A percentile compares a stretch with the other conserved stretches of the same genome.
phyloP scores from a whole-genome alignment of 2,888 invertebrate genomes.

The Limnephilus marmoratus region DNA sequence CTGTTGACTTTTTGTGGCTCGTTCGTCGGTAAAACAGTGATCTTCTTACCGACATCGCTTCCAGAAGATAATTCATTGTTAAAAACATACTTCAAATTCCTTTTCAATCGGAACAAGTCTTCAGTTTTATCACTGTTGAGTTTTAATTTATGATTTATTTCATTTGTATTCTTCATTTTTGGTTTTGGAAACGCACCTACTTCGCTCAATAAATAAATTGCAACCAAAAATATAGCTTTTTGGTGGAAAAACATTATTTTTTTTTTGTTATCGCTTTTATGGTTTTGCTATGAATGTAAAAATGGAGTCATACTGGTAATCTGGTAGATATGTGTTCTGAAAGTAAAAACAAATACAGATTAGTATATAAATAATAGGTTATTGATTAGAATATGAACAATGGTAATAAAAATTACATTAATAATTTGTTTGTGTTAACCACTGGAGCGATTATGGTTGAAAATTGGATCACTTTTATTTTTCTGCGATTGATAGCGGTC shows the following conservation, averaged over 20 bases:
- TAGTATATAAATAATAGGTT: not conserved
- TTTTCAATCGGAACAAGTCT: not conserved
- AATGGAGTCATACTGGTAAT: not conserved
- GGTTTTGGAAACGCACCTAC: not conserved
- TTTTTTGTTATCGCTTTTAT: not conserved
- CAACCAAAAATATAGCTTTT: not conserved
- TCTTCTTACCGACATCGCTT: conserved; percentile 18
- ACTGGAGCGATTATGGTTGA: too few species aligned
- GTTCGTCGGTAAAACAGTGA: not conserved
- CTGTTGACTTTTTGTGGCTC: not conserved
- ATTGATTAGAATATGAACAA: not conserved
- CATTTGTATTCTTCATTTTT: not conserved
- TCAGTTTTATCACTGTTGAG: not conserved
- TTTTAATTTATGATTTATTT: not conserved
- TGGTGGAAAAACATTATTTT: not conserved
- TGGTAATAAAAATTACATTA: not conserved
- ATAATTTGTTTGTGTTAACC: too few species aligned
- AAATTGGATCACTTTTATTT: too few species aligned
- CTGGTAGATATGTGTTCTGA: not conserved
- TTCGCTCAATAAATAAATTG: not conserved
- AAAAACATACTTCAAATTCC: conserved; percentile 27
- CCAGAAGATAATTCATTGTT: conserved; percentile 30
- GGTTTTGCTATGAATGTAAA: not conserved
- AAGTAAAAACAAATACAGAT: not conserved
- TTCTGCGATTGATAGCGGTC: too few species aligned